Evolutionary conservation across 2,797 vertebrate species (phyloP).

Genomic region (Etheostoma nigrum): DNA sequence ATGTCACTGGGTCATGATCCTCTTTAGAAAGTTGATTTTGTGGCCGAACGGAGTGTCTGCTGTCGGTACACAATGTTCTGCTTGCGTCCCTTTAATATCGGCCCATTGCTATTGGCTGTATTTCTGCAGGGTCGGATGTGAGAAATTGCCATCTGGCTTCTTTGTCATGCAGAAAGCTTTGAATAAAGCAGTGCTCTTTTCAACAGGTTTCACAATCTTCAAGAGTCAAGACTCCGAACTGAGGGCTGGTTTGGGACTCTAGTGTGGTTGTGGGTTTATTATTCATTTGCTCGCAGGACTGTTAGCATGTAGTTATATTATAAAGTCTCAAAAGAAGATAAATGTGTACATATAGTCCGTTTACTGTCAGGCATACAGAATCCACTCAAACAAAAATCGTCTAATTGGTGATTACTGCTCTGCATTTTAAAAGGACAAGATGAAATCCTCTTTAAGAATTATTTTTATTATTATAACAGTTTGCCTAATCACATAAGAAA

Average conservation of each 20-base stretch:
- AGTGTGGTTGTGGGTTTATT: slow-evolving; percentile 7
- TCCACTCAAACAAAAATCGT: background rate
- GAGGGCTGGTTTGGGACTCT: slow-evolving; percentile 1
- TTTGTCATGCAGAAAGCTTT: slow-evolving; percentile 54
- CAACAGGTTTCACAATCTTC: slow-evolving; percentile 29
- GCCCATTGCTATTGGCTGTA: slow-evolving; percentile 31
- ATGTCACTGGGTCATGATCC: background rate
- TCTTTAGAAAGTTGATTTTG: background rate
- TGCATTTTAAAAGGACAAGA: background rate
- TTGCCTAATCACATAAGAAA: background rate
- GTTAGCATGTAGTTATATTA: background rate
- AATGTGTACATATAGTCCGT: background rate
- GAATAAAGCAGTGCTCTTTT: slow-evolving; percentile 41
- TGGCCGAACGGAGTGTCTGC: background rate
- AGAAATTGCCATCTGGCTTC: slow-evolving; percentile 68
- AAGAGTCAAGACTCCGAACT: slow-evolving; percentile 7
- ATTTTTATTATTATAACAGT: background rate
- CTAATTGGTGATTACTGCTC: background rate
- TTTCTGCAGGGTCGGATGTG: slow-evolving; percentile 59
- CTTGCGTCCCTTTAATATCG: background rate
- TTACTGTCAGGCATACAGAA: background rate
- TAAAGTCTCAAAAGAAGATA: background rate
- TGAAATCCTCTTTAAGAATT: background rate
- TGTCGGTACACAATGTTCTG: slow-evolving; percentile 54
- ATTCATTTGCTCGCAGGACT: slow-evolving; percentile 17